These are phyloP conservation scores for Dinothrombium tinctorium DNA, from an alignment of 1,140 invertebrate genomes.

Conservation along the genomic window DNA sequence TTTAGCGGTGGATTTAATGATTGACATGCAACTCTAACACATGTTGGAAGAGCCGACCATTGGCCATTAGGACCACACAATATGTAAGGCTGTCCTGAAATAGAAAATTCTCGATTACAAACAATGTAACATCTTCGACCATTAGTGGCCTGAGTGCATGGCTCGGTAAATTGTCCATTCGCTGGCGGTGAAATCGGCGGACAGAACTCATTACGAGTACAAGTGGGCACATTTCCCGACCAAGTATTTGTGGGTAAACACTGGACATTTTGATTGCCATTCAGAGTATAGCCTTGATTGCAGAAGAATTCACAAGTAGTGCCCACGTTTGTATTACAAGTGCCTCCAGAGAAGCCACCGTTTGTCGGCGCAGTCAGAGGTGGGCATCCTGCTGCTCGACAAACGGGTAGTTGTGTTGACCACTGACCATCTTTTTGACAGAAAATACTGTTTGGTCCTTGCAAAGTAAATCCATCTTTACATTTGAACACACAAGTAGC, in stretches of 20 bases:
- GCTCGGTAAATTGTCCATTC: not conserved
- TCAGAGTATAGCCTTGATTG: not conserved
- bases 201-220: not conserved
- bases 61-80: not conserved
- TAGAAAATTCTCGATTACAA: not conserved
- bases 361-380: not conserved
- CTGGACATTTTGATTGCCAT: not conserved
- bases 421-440: conserved; percentile 7
- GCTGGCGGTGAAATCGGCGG: not conserved
- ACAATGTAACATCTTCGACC: not conserved
- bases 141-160: not conserved
- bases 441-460: conserved; percentile 1
- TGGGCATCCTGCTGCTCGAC: not conserved
- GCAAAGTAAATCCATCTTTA: conserved; percentile 5
- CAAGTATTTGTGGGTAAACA: conserved; percentile 7
- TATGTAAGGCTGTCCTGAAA: not conserved
- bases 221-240: conserved; percentile 8
- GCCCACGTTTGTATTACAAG: not conserved
- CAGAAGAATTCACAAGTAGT: not conserved
- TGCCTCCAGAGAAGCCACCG: not conserved
- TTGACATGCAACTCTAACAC: not conserved
- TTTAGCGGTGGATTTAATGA: not conserved
- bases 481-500: conserved; percentile 7
- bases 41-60: conserved; percentile 1
- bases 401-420: conserved; percentile 4